phyloP scores from a whole-genome alignment of 2,797 vertebrate genomes.

The Dromococcyx pavoninus region DNA sequence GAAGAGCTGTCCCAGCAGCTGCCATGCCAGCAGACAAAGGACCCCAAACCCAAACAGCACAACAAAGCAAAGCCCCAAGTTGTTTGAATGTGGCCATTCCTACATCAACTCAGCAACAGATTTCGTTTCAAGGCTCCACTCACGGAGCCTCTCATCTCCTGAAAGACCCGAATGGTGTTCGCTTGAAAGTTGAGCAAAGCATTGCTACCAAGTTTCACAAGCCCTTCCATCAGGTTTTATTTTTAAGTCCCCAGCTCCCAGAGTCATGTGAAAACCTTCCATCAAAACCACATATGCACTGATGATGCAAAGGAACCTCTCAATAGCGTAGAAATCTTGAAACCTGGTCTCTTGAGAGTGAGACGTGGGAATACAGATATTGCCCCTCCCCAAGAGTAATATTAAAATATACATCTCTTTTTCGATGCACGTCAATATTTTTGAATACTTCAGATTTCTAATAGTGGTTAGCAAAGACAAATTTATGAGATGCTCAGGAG shows the following conservation, averaged over 20 bases:
- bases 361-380: background rate
- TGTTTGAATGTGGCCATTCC: background rate
- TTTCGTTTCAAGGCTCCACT: background rate
- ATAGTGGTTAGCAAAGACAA: background rate
- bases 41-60: background rate
- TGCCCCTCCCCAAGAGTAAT: rapidly evolving
- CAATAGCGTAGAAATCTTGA: background rate
- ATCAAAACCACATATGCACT: background rate
- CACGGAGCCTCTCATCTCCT: background rate
- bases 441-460: background rate
- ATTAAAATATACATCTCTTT: background rate
- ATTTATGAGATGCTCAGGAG: background rate
- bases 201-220: background rate
- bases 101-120: conserved; percentile 1
- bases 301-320: background rate
- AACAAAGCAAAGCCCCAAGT: background rate
- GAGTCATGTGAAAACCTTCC: background rate
- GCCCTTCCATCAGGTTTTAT: background rate
- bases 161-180: background rate
- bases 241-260: background rate
- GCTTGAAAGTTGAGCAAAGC: background rate
- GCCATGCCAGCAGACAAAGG: background rate
- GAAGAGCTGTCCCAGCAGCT: background rate
- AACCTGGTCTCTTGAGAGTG: background rate
- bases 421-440: background rate